phyloP scores from a whole-genome alignment of 2,888 invertebrate species.

The Monochamus alternatus region DNA sequence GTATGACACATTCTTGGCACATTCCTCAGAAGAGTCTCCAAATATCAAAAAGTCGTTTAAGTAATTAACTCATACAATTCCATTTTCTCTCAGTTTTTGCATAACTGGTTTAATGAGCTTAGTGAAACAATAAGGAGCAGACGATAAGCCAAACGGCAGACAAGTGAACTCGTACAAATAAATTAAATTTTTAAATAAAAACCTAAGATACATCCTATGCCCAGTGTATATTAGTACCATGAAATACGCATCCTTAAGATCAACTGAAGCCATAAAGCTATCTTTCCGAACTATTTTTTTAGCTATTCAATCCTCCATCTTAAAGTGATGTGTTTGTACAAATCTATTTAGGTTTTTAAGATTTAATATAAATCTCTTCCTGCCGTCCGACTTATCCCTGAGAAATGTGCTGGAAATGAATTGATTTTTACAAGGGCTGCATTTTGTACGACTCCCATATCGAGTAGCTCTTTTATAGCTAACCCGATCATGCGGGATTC shows the following conservation, averaged over 20 bases:
- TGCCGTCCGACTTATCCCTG: not conserved
- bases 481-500: too few relatives aligned
- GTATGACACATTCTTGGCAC: not conserved
- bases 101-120: slow-evolving; percentile 17
- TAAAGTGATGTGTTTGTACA: slow-evolving; percentile 19
- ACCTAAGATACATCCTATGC: slow-evolving; percentile 24
- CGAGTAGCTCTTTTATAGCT: too few relatives aligned
- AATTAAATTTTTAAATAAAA: slow-evolving; percentile 1
- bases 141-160: slow-evolving; percentile 16
- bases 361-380: slow-evolving; percentile 26
- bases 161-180: slow-evolving; percentile 13
- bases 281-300: not conserved
- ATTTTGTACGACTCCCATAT: not conserved
- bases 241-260: not conserved
- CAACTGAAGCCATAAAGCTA: slow-evolving; percentile 23
- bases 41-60: slow-evolving; percentile 22
- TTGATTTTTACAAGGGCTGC: not conserved
- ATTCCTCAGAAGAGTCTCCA: not conserved
- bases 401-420: slow-evolving; percentile 24
- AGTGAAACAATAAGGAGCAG: too few relatives aligned
- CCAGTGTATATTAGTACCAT: not conserved
- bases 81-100: not conserved
- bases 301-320: slow-evolving; percentile 25
- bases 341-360: slow-evolving; percentile 24
- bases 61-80: slow-evolving; percentile 12